Conservation (phyloP, 2,797 vertebrate species). For the Acanthis flammea region DNA sequence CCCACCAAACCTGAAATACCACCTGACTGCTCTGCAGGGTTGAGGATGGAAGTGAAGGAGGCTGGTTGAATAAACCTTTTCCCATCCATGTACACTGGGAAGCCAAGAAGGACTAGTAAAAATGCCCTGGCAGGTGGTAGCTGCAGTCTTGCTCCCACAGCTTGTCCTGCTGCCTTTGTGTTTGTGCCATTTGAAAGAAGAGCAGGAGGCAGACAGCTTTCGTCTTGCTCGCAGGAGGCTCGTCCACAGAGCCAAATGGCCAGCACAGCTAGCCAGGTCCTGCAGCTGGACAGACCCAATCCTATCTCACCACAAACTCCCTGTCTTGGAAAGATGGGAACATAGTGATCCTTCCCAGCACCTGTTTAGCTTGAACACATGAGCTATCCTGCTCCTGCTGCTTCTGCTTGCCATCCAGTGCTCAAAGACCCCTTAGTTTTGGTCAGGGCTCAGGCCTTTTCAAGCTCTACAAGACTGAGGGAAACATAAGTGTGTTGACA, state of each 20-base stretch:
- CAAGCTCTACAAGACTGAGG: background rate
- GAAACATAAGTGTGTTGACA: background rate
- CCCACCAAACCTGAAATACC: background rate
- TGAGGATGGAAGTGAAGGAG: background rate
- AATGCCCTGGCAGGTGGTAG: background rate
- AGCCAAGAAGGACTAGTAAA: background rate
- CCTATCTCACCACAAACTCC: background rate
- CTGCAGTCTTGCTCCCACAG: background rate
- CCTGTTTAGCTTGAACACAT: background rate
- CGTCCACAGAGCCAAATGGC: background rate
- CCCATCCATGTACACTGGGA: background rate
- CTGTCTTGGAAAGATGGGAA: background rate
- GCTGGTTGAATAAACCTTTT: background rate
- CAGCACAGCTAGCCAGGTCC: background rate
- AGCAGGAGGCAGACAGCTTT: background rate
- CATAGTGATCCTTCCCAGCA: background rate
- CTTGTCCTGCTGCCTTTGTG: background rate
- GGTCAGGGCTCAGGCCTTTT: background rate
- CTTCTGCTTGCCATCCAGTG: background rate
- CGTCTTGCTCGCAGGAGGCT: background rate
- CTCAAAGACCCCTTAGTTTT: background rate
- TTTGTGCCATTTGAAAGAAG: background rate
- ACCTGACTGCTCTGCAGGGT: background rate
- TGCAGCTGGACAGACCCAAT: background rate
- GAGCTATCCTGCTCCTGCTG: background rate